Conservation (phyloP, 2,113 vertebrate species). For the Stigmatopora nigra region DNA sequence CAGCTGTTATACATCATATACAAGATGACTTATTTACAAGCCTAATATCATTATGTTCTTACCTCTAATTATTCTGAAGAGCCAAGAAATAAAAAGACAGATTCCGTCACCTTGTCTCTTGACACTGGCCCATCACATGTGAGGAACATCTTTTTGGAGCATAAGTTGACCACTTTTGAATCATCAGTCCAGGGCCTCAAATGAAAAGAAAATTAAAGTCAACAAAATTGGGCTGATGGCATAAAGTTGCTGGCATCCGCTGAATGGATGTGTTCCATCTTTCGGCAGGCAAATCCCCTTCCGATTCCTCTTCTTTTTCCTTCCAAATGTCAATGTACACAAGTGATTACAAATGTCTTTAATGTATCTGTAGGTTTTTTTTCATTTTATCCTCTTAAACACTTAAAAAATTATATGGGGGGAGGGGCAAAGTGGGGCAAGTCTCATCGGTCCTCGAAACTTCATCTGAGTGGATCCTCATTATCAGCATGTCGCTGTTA, state of each 20-base stretch:
- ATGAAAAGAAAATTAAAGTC: slow-evolving; percentile 32
- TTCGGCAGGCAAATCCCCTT: slow-evolving; percentile 92
- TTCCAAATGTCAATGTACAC: slow-evolving; percentile 43
- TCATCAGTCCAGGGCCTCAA: slow-evolving; percentile 29
- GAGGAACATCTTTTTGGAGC: neutral
- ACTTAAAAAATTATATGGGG: slow-evolving; percentile 60
- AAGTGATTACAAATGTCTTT: slow-evolving; percentile 55
- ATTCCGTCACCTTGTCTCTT: slow-evolving; percentile 14
- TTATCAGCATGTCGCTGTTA: slow-evolving; percentile 50
- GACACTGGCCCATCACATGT: neutral
- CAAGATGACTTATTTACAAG: slow-evolving; percentile 81
- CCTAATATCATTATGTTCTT: slow-evolving; percentile 48
- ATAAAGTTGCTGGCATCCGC: slow-evolving; percentile 83
- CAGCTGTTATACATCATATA: slow-evolving; percentile 58
- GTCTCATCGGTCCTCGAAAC: slow-evolving; percentile 53
- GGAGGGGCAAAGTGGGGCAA: slow-evolving; percentile 33
- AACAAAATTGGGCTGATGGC: slow-evolving; percentile 35
- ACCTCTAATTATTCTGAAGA: slow-evolving; percentile 45
- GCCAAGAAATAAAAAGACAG: slow-evolving; percentile 49
- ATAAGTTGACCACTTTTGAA: slow-evolving; percentile 10
- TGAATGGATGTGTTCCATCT: slow-evolving; percentile 84
- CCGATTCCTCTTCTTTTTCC: slow-evolving; percentile 74
- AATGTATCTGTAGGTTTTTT: slow-evolving; percentile 40
- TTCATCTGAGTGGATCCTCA: slow-evolving; percentile 45
- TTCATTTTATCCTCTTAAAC: slow-evolving; percentile 42